Base-by-base conservation (phyloP, 2,888 invertebrate species). In the Drosophila paramelanica region DNA sequence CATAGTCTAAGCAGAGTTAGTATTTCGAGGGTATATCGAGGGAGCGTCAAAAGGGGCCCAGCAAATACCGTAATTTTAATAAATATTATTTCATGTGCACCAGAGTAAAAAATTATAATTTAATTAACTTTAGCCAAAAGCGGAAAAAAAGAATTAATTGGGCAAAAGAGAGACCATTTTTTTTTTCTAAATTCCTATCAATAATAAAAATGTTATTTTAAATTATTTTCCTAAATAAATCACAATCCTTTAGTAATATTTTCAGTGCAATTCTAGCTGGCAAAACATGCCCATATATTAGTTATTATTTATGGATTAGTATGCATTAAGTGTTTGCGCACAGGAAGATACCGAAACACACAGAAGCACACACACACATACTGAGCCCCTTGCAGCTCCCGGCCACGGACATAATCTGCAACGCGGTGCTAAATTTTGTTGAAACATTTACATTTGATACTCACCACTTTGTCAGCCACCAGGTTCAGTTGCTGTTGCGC, bases 381-480 rank as follows among this genome's bases (percentile, higher is more conserved):
- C 78, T 77, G 74, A 69, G 64, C 69, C 76, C 76, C 74, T 60
- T 47, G 41, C 59, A 52, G 73, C 56, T 67, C 58, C 60, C 46
- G 50, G 46, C 53, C 23, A 25, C 38, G 53, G 33, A 53, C 36
- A 36, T 31, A 52, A 51, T 51, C 47, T 66, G 72, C 59, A 72
- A 65, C 52, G 57, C 61, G 50, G 53, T 73, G 55, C 64, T 66
- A 57, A 61, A 60, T 57, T 57, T 20, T 27, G 39, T 51, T 57
- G 62, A 45, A 46, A 59, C 23, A 56, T 49, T 47, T 25, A 39
- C 39, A 42, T 51, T 31, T 43, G 17, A 78, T 89, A 91, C 92
- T 91, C 81, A 90, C 92, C 92, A 91, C 91, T 90, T 92, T 92
- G 38, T 91, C 92, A 51, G 91, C 89, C 50, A 88, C 92, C 62